Percentiles rank a stretch among this genome's conserved stretches.
Conservation (phyloP, 2,797 vertebrate species). For the Falco novaeseelandiae region DNA sequence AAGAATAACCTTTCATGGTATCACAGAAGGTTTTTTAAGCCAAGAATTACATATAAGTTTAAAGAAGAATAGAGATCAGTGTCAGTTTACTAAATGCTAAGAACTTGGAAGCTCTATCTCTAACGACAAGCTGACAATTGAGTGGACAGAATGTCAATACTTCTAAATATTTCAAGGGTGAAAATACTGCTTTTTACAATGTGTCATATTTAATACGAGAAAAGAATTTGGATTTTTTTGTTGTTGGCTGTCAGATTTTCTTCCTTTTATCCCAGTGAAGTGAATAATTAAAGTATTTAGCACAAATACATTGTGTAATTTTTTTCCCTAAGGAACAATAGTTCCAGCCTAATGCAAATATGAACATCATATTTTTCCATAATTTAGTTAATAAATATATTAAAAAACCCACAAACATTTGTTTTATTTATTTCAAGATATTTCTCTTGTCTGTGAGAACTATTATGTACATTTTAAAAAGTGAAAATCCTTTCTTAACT, state of each 20-base stretch:
- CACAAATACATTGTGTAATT: neutral
- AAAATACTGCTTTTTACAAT: conserved; percentile 91
- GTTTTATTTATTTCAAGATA: neutral
- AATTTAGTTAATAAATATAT: neutral
- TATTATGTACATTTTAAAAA: neutral
- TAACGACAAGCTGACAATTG: conserved; percentile 78
- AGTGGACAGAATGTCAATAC: conserved; percentile 83
- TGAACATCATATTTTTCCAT: neutral
- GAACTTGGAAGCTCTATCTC: conserved; percentile 73
- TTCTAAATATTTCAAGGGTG: conserved; percentile 90
- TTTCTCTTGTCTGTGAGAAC: neutral
- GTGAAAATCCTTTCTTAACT: neutral
- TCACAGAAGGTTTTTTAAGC: conserved; percentile 24
- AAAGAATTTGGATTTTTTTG: conserved; percentile 88
- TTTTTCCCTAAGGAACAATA: conserved; percentile 12
- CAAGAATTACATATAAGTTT: conserved; percentile 50
- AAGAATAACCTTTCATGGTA: conserved; percentile 41
- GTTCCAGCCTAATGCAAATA: conserved; percentile 12
- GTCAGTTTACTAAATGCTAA: conserved; percentile 78
- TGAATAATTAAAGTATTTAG: conserved; percentile 62
- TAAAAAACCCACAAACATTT: neutral
- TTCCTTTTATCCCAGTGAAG: conserved; percentile 59
- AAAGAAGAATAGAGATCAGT: conserved; percentile 76
- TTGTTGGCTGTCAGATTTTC: conserved; percentile 65
- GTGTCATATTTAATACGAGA: conserved; percentile 93